These are phyloP conservation scores for Lasioglossum vierecki DNA, from an alignment of 2,888 invertebrate species.

Conservation along the genomic window DNA sequence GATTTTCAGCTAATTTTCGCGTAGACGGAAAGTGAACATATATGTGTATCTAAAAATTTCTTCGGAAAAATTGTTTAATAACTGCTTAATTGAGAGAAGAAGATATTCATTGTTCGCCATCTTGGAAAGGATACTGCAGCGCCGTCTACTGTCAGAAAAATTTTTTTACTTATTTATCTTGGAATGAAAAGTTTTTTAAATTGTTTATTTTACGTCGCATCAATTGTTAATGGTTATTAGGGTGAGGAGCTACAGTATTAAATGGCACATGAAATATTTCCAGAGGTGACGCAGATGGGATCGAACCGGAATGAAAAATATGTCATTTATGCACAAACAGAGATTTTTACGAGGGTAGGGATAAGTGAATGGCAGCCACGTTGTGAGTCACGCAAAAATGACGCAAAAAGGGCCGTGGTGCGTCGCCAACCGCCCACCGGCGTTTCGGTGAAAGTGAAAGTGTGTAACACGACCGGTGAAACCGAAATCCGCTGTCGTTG, in stretches of 20 bases:
- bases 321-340: not conserved
- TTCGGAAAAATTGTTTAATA: not conserved
- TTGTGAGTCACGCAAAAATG: not conserved
- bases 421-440: not conserved
- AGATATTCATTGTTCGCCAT: not conserved
- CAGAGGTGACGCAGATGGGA: too few species aligned
- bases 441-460: slow-evolving; percentile 12
- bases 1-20: not conserved
- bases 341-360: not conserved
- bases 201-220: too few species aligned
- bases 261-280: not conserved
- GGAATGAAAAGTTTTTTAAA: too few species aligned
- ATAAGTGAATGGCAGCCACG: not conserved
- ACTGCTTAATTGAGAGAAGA: not conserved
- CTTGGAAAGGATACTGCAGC: not conserved
- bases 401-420: not conserved
- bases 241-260: too few species aligned
- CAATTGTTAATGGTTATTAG: too few species aligned
- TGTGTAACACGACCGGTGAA: not conserved
- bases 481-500: slow-evolving; percentile 7
- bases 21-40: not conserved
- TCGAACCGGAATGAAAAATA: too few species aligned
- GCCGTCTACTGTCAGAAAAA: not conserved
- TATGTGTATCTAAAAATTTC: not conserved
- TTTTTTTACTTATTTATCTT: not conserved